Evolutionary conservation across 2,888 invertebrate genomes (phyloP).

Genomic region (Heliconius erato): DNA sequence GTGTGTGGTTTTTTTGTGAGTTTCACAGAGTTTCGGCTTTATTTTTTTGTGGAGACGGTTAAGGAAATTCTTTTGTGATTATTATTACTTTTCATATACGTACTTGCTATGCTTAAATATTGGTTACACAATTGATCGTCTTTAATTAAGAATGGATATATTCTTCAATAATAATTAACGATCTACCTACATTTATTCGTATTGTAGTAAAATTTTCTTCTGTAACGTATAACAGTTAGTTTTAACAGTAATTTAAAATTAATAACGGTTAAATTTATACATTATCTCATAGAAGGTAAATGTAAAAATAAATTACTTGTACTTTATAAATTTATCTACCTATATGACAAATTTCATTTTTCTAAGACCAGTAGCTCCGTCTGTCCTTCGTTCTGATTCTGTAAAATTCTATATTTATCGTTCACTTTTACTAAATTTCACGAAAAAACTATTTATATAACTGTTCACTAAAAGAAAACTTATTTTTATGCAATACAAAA

Average conservation of each 20-base stretch:
- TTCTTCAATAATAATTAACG: neutral
- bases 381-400: too few species aligned
- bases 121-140: neutral
- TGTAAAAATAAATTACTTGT: neutral
- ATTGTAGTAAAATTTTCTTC: neutral
- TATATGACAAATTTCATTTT: neutral
- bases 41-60: neutral
- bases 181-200: conserved; percentile 1
- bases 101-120: neutral
- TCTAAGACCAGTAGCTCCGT: too few species aligned
- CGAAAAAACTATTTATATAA: neutral
- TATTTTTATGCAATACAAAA: neutral
- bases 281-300: neutral
- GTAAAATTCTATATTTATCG: neutral
- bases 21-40: neutral
- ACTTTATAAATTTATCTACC: neutral
- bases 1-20: conserved; percentile 10
- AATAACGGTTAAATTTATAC: neutral
- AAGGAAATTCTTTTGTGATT: conserved; percentile 1
- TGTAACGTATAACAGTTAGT: conserved; percentile 1
- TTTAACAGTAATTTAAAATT: conserved; percentile 2
- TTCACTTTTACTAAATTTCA: neutral
- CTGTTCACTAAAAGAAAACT: neutral
- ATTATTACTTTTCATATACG: conserved; percentile 1
- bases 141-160: neutral